Conservation (phyloP, 2,797 vertebrate species). For the Pseudochirops cupreus region DNA sequence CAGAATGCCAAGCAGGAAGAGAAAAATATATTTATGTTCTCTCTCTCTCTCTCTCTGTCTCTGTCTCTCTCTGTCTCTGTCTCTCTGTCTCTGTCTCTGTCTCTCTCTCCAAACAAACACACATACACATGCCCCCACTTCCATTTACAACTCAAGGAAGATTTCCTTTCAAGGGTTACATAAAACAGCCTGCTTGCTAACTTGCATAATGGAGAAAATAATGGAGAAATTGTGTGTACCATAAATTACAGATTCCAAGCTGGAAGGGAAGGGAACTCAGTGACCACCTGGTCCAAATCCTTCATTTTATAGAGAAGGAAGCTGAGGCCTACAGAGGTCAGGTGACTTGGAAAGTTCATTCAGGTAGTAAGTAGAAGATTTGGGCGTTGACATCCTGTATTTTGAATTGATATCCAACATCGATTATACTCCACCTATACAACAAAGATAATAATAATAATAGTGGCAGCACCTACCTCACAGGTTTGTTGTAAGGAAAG, state of each 20-base stretch:
- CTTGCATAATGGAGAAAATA: neutral
- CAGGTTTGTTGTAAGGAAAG: neutral
- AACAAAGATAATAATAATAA: neutral
- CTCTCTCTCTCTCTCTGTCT: too few species aligned
- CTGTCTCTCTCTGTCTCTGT: too few species aligned
- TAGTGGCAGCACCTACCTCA: neutral
- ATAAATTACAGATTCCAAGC: neutral
- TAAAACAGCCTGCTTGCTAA: neutral
- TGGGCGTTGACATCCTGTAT: neutral
- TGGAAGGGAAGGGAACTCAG: neutral
- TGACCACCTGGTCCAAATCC: neutral
- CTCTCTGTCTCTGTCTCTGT: neutral
- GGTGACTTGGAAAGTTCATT: neutral
- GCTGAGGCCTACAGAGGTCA: neutral
- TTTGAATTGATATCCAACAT: slow-evolving; percentile 4
- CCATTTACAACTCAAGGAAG: neutral
- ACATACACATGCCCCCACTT: neutral
- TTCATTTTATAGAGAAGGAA: neutral
- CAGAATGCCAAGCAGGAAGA: neutral
- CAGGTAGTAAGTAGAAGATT: neutral
- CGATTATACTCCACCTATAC: neutral
- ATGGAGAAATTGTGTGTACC: neutral
- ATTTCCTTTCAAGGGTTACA: neutral
- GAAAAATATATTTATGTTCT: neutral
- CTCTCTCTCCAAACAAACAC: neutral